Evolutionary conservation across 2,113 vertebrate species (phyloP).

Genomic region (Lepidothrix coronata): DNA sequence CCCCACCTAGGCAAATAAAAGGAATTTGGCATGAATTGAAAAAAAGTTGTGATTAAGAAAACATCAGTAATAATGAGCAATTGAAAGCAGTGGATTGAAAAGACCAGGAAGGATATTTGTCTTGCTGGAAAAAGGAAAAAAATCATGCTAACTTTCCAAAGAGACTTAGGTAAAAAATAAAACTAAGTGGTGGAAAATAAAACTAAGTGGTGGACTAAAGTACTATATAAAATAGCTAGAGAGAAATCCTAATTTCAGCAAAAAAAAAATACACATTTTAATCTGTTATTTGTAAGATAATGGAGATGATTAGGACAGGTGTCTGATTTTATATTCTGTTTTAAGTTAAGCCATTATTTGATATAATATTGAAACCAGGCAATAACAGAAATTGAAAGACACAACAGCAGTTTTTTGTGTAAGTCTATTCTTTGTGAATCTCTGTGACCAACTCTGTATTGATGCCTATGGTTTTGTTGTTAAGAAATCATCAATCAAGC

Average conservation of each 20-base stretch:
- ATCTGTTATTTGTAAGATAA: background rate
- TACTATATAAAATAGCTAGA: background rate
- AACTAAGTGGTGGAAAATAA: constrained; percentile 3
- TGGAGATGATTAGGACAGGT: background rate
- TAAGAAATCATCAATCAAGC: constrained; percentile 4
- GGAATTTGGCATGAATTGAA: background rate
- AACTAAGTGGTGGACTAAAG: background rate
- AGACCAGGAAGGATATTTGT: background rate
- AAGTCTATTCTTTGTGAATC: background rate
- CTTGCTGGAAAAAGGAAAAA: background rate
- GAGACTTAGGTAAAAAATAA: background rate
- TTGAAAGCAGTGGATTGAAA: background rate
- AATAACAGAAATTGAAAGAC: background rate
- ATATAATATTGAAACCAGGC: background rate
- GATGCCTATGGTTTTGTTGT: background rate
- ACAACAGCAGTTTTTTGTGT: background rate
- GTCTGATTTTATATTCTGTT: background rate
- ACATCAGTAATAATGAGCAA: background rate
- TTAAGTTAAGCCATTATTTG: constrained; percentile 1
- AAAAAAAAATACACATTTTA: background rate
- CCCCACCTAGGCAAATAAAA: background rate
- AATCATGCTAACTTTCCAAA: background rate
- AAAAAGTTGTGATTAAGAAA: background rate
- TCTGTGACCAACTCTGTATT: background rate
- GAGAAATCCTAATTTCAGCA: background rate